Base-by-base conservation (phyloP, 2,113 vertebrate genomes). In the Solenodon paradoxus region DNA sequence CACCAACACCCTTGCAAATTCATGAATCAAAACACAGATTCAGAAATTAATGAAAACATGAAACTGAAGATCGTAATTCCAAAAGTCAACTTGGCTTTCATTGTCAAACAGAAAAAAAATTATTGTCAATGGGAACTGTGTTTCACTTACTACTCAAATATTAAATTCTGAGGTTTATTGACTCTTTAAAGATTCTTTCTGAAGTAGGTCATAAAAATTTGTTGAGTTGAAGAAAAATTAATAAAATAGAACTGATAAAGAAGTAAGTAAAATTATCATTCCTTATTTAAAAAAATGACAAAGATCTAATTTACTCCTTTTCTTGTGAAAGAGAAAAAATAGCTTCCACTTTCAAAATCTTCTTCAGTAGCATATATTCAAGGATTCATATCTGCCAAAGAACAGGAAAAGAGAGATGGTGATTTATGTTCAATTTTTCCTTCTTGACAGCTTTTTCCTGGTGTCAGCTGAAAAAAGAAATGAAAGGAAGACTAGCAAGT, bases 61-160 rank as follows among this genome's bases (percentile, higher is more conserved):
- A 92, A 51, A 4, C 55, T 57, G 7, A 72, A 72, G 45, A 71
- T 78, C 47, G 63, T 45, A 45, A 32, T 92, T 92, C 22, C 16
- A 64, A 88, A 88, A 59, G 55, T 12, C 45, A 57, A 15, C 9
- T 69, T 94, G 32, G 61, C 53, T 87, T 82, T 63, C 64, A 28
- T 17, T 63, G 26, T 86, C 26, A 28, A 90, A 9, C 20, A 22
- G 40, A 45, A 87, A 90, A 90, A 86, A 78, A 64, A 77, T 16
- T 78, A 47, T 59, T 28, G n/a, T 86, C 32, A 69, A 5, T 79
- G 32, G 66, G 24, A 92, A 38, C 11, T 78, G 83, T 35, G 77
- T 71, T 94, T 86, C 77, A 78, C 92, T 83, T 85, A 61, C 49
- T 81, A 35, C 19, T 86, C 24, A 53, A 53, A 81, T 86, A 80